phyloP scores from a whole-genome alignment of 2,888 invertebrate species.

The Euzophera pinguis region DNA sequence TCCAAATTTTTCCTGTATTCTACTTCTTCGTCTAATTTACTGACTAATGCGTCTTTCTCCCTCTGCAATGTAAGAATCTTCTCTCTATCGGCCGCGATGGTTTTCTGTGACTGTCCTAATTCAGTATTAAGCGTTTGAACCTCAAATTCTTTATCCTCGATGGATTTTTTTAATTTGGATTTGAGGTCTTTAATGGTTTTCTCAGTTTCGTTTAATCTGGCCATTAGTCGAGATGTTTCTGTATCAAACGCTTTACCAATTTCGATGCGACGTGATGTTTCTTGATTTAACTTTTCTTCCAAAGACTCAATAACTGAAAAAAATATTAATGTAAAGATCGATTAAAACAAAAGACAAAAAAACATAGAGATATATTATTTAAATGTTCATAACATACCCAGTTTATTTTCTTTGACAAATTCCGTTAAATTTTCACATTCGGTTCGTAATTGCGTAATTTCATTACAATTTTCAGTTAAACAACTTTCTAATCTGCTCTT shows the following conservation, averaged over 20 bases:
- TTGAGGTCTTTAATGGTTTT: constrained; percentile 32
- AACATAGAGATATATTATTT: not conserved
- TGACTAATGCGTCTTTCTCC: constrained; percentile 30
- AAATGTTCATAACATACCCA: constrained; percentile 27
- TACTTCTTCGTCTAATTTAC: constrained; percentile 33
- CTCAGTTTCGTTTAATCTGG: constrained; percentile 38
- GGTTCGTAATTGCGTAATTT: constrained; percentile 28
- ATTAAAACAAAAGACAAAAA: not conserved
- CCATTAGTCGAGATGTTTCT: constrained; percentile 35
- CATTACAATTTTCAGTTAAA: constrained; percentile 28
- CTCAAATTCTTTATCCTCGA: constrained; percentile 31
- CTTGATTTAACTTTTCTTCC: constrained; percentile 32
- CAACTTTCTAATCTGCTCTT: constrained; percentile 31
- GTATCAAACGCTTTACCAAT: constrained; percentile 34
- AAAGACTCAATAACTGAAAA: constrained; percentile 16
- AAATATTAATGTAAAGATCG: not conserved
- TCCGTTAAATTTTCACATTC: constrained; percentile 28
- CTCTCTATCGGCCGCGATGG: constrained; percentile 25
- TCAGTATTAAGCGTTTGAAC: constrained; percentile 33
- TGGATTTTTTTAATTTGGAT: constrained; percentile 23
- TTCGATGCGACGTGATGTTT: constrained; percentile 33
- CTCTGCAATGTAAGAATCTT: constrained; percentile 24
- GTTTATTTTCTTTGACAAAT: constrained; percentile 30
- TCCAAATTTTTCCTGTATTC: constrained; percentile 33
- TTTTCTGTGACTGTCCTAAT: constrained; percentile 29